Evolutionary conservation across 2,888 invertebrate species (phyloP), one percentile per base, ranked within the genome.

Genomic region (Papilio demoleus): DNA sequence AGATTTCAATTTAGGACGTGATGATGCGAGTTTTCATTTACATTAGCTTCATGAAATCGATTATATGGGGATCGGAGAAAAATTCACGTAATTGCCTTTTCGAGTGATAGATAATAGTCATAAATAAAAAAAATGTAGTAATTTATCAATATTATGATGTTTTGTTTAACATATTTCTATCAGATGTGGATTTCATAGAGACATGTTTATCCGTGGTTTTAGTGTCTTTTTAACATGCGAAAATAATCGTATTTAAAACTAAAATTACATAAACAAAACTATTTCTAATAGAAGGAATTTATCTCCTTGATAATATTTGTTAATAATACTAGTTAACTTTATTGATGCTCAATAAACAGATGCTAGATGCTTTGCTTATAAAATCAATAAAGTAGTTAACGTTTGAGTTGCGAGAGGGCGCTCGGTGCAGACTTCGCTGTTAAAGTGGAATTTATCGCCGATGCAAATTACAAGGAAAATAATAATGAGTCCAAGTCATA

Each of bases 1-100:
- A 90, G 91, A 93, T 93, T 93, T 90, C 92, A 93, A 92, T 92
- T 91, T 90, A 87, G 90, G 90, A 93, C 93, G 93, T 92, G 93
- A 93, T 92, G 90, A 88, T 87, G 84, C 87, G 86, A 86, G 88
- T 87, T 89, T 90, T 90, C 88, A 90, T 90, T 89, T 90, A 87
- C 81, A 84, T 84, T 47, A 73, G 53, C 53, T 27, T 70, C 74
- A 69, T 70, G 73, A 65, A 69, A 73, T 76, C 76, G 74, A 75
- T 68, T 66, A 68, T 53, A 56, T 56, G 17, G 31, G 60, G 42
- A 36, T 60, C 24, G 59, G 36, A 63, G 45, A 58, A 36, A 58
- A 63, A 45, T 22, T 38, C 53, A 56, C 17, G 53, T 56, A 56
- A 56, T 56, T 56, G 36, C 9, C n/a, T 1, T 53, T 53, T 31